Percentiles rank a stretch among this genome's conserved stretches.
phyloP scores from a whole-genome alignment of 2,797 vertebrate genomes.

The Myripristis murdjan region DNA sequence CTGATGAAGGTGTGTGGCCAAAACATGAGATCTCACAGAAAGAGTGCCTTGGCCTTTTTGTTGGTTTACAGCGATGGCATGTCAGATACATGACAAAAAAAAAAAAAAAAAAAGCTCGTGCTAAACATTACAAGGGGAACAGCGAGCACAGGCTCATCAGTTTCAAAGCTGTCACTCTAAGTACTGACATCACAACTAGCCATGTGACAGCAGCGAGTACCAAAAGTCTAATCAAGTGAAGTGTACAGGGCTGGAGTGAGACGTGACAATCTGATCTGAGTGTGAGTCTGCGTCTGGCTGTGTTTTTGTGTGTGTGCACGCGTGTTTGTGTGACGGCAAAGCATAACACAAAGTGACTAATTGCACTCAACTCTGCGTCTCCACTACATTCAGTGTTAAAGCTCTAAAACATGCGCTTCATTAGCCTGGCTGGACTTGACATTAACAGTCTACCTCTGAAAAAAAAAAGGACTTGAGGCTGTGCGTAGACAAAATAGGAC shows the following conservation, averaged over 20 bases:
- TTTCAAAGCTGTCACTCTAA: no score
- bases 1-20: no score
- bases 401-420: conserved; percentile 52
- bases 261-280: conserved; percentile 3
- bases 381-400: conserved; percentile 34
- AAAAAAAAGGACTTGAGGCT: conserved; percentile 22
- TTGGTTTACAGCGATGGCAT: no score
- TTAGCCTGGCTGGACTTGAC: conserved; percentile 28
- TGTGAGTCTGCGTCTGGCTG: neutral
- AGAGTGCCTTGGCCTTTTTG: no score
- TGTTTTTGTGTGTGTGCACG: neutral
- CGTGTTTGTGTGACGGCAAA: neutral
- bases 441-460: conserved; percentile 43
- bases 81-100: no score
- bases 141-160: no score
- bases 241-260: neutral
- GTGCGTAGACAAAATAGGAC: neutral
- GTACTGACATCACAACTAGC: no score
- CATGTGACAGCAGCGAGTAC: no score
- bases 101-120: no score
- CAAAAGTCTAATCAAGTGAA: neutral
- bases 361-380: conserved; percentile 33
- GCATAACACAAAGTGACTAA: conserved; percentile 43
- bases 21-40: no score
- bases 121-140: no score